Evolutionary conservation across 2,797 vertebrate species (phyloP).

Genomic region (Pogonophryne albipinna): DNA sequence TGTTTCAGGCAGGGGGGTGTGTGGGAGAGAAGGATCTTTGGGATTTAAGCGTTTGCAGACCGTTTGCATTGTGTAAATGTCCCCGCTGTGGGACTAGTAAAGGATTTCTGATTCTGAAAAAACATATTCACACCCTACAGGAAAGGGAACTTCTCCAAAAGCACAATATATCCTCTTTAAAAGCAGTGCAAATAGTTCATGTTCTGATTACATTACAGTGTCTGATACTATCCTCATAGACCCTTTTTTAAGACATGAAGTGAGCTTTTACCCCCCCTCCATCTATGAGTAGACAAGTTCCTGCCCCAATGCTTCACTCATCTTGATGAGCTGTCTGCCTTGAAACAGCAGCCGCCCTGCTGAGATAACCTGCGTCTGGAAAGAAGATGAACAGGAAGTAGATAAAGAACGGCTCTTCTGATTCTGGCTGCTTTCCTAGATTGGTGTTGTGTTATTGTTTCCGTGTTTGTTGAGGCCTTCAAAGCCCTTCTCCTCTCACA

Average conservation of each 20-base stretch:
- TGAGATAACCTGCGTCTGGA: constrained; percentile 35
- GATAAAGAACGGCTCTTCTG: constrained; percentile 23
- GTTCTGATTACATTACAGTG: background rate
- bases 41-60: too few species aligned
- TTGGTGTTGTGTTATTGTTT: background rate
- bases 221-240: constrained; percentile 7
- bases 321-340: constrained; percentile 59
- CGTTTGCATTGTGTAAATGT: too few species aligned
- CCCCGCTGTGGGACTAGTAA: too few species aligned
- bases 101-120: too few species aligned
- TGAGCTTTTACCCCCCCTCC: constrained; percentile 8
- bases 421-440: background rate
- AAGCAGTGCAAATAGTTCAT: background rate
- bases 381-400: constrained; percentile 10
- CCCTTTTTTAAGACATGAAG: constrained; percentile 16
- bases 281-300: constrained; percentile 21
- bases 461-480: background rate
- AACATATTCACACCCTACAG: too few species aligned
- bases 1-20: too few species aligned
- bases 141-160: too few species aligned
- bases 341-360: constrained; percentile 46
- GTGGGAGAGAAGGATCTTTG: too few species aligned
- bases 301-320: constrained; percentile 48
- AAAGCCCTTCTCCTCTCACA: constrained; percentile 1
- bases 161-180: too few species aligned